Percentiles rank a stretch among this genome's conserved stretches.
Evolutionary conservation across 2,888 invertebrate genomes (phyloP).

Genomic region (Lepidocyrtoides sp.): DNA sequence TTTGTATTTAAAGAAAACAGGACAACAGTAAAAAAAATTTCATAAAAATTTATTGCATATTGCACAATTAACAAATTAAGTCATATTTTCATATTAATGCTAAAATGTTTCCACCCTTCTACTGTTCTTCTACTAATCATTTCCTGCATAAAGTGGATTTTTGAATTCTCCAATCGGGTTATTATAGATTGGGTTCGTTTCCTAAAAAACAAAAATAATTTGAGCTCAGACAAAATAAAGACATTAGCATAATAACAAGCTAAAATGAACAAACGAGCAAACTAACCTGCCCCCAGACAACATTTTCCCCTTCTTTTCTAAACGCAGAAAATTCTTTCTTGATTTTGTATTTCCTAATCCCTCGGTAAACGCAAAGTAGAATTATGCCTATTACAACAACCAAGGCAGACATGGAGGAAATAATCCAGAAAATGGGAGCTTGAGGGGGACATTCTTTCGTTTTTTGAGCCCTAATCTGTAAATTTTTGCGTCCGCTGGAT

Average conservation of each 20-base stretch:
- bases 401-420: slow-evolving; percentile 90
- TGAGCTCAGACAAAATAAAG: not conserved
- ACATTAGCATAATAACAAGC: not conserved
- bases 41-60: not conserved
- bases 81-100: too few relatives aligned
- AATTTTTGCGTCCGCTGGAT: not conserved
- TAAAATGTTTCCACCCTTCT: too few relatives aligned
- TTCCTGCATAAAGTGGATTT: slow-evolving; percentile 74
- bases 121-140: too few relatives aligned
- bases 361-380: slow-evolving; percentile 92
- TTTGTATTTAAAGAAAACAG: too few relatives aligned
- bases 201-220: too few relatives aligned
- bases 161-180: slow-evolving; percentile 69
- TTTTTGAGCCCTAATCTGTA: slow-evolving; percentile 68
- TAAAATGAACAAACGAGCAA: not conserved
- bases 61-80: too few relatives aligned
- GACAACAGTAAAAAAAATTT: too few relatives aligned
- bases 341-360: slow-evolving; percentile 91
- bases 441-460: slow-evolving; percentile 80
- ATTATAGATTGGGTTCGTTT: slow-evolving; percentile 74
- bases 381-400: slow-evolving; percentile 91
- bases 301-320: slow-evolving; percentile 89
- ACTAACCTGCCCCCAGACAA: slow-evolving; percentile 88
- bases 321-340: slow-evolving; percentile 92
- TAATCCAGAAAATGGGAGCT: slow-evolving; percentile 87